A percentile compares a stretch with the other conserved stretches of the same genome.
phyloP scores from a whole-genome alignment of 1,140 invertebrate genomes.

The Drosophila nebulosa region DNA sequence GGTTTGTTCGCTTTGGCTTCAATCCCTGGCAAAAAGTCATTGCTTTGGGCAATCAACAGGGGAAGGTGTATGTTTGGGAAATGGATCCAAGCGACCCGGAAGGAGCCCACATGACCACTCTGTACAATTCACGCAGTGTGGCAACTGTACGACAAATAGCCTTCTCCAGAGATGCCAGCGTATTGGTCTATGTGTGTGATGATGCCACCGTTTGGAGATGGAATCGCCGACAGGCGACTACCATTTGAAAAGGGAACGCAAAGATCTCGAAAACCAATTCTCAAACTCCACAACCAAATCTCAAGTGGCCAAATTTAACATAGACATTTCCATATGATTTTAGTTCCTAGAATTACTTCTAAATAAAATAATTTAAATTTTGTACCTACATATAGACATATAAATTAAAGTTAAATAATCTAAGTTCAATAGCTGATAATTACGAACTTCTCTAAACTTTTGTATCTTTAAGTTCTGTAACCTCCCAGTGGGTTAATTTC shows the following conservation, averaged over 20 bases:
- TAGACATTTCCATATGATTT: conserved; percentile 19
- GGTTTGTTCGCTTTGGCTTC: conserved; percentile 98
- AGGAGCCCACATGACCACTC: conserved; percentile 87
- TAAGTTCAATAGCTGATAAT: not conserved
- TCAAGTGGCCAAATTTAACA: conserved; percentile 65
- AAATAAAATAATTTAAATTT: not conserved
- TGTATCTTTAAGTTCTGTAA: conserved; percentile 2
- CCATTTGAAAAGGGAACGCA: conserved; percentile 25
- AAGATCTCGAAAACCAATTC: conserved; percentile 57
- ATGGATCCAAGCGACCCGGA: conserved; percentile 92
- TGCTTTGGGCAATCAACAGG: conserved; percentile 95
- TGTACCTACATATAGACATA: not conserved
- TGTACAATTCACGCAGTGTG: conserved; percentile 92
- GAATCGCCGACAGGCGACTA: conserved; percentile 83
- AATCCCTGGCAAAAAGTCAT: conserved; percentile 93
- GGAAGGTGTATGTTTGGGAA: conserved; percentile 97
- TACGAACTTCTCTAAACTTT: not conserved
- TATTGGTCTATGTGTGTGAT: conserved; percentile 87
- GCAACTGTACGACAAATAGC: conserved; percentile 94
- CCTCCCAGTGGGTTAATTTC: conserved; percentile 43
- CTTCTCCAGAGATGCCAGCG: conserved; percentile 91
- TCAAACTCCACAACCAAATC: conserved; percentile 63
- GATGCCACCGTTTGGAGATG: conserved; percentile 97
- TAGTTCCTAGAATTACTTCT: conserved; percentile 56
- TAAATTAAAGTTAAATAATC: not conserved